These are phyloP conservation scores for Episyrphus balteatus DNA, from an alignment of 1,140 invertebrate genomes.

Conservation along the genomic window DNA sequence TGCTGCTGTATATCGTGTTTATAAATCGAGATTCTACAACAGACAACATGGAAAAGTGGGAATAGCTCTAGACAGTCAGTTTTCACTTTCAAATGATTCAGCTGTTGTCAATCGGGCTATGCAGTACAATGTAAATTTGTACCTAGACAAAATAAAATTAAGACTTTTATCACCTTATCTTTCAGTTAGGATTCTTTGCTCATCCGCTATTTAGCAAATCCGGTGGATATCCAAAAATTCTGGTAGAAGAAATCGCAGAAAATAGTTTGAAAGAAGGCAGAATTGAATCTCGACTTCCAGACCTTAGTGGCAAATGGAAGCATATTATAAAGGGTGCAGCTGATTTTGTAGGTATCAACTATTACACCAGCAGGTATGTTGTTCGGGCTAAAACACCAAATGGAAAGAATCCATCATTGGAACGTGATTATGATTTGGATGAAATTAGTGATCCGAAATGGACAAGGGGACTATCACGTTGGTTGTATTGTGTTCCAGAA, in stretches of 20 bases:
- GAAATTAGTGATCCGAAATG: slow-evolving; percentile 32
- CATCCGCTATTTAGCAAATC: slow-evolving; percentile 47
- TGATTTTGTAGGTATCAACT: slow-evolving; percentile 48
- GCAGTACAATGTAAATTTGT: slow-evolving; percentile 39
- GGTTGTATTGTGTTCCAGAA: slow-evolving; percentile 48
- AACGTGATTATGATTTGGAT: slow-evolving; percentile 32
- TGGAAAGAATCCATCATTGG: slow-evolving; percentile 21
- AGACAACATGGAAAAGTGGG: slow-evolving; percentile 37
- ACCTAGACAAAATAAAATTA: background rate
- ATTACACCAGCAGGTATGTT: slow-evolving; percentile 42
- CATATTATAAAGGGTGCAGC: slow-evolving; percentile 39
- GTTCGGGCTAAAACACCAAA: slow-evolving; percentile 10
- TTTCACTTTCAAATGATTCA: slow-evolving; percentile 36
- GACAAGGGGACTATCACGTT: slow-evolving; percentile 37
- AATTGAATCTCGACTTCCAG: slow-evolving; percentile 40
- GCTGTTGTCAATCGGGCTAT: slow-evolving; percentile 40
- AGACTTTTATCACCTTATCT: slow-evolving; percentile 4
- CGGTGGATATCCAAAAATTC: slow-evolving; percentile 51
- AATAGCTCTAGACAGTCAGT: slow-evolving; percentile 42
- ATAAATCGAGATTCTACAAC: slow-evolving; percentile 29
- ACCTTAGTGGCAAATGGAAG: slow-evolving; percentile 18
- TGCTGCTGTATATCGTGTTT: slow-evolving; percentile 40
- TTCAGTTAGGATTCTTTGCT: slow-evolving; percentile 50
- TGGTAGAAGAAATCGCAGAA: slow-evolving; percentile 42
- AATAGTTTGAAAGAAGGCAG: slow-evolving; percentile 45